Evolutionary conservation across 2,888 invertebrate genomes (phyloP).

Genomic region (Caenorhabditis plicata): DNA sequence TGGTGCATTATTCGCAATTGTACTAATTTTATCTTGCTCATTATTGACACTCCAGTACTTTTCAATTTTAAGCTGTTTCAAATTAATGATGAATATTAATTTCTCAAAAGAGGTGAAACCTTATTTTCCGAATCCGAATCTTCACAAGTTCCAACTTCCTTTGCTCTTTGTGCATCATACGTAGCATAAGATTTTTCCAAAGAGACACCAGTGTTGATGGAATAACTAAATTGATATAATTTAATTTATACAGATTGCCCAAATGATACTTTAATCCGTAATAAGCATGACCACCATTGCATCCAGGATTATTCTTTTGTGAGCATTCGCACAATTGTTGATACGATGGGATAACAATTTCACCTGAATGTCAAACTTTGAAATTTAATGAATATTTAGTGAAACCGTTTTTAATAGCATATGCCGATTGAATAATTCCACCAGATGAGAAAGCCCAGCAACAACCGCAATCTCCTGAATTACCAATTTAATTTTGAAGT

Average conservation of each 20-base stretch:
- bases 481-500: not conserved
- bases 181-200: not conserved
- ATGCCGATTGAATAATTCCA: not conserved
- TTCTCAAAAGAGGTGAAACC: not conserved
- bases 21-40: too few species aligned
- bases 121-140: not conserved
- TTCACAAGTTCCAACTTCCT: not conserved
- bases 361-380: too few species aligned
- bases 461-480: not conserved
- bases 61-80: too few species aligned
- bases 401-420: not conserved
- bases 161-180: not conserved
- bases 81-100: not conserved
- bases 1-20: not conserved
- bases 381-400: too few species aligned
- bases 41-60: too few species aligned
- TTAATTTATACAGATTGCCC: too few species aligned
- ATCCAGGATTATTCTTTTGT: not conserved
- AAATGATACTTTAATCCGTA: too few species aligned
- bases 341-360: not conserved
- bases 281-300: not conserved
- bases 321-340: not conserved
- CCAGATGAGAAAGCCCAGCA: not conserved
- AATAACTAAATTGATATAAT: not conserved
- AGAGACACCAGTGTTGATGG: not conserved